Base-by-base conservation (phyloP, 1,140 invertebrate species). In the Penaeus indicus region DNA sequence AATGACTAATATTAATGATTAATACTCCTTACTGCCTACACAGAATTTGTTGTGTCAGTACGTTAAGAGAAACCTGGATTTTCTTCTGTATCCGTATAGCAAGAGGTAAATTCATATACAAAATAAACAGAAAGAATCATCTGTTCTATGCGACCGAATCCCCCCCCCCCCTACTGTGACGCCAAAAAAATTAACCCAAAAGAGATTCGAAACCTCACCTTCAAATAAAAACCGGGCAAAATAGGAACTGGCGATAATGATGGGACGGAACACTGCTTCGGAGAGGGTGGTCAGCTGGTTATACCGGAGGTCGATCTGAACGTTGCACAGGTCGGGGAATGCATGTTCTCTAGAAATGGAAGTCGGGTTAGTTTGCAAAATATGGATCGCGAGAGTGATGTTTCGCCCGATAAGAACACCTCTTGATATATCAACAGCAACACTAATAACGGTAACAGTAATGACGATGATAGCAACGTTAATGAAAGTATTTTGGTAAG, bases 281-380 rank as follows among this genome's bases (percentile, higher is more conserved):
- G 32, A 42, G 32, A 84, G 18, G 21, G 82, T 84, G 21, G 21
- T 84, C 27, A 84, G 38, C 27, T 69, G 64, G 63, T 84, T 84
- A 21, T 69, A 22, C 1, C 47, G 32, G 18, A 84, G 62, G 63
- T 69, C 25, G 82, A 84, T 84, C 63, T 84, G 64, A 11, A 84
- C 63, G 3, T 54, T 67, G 10, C 32, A n/a, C 7, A 84, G 82
- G 13, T 32, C 82, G 16, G 61, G 27, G 82, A 84, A 84, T 3
- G 82, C 82, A 0, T 42, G 21, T 21, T 84, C 64, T 19, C 82
- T 84, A 42, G n/a, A 38, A 19, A 0, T 5, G 72, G 10, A 75
- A 54, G 54, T 54, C 16, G 8, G 54, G 54, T 54, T 54, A 54
- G 54, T 7, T 13, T 54, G 54, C 54, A 54, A 54, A 47, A 13